These are phyloP conservation scores for Romanogobio albipinnatus DNA, from an alignment of 2,113 vertebrate genomes.

Conservation along the genomic window DNA sequence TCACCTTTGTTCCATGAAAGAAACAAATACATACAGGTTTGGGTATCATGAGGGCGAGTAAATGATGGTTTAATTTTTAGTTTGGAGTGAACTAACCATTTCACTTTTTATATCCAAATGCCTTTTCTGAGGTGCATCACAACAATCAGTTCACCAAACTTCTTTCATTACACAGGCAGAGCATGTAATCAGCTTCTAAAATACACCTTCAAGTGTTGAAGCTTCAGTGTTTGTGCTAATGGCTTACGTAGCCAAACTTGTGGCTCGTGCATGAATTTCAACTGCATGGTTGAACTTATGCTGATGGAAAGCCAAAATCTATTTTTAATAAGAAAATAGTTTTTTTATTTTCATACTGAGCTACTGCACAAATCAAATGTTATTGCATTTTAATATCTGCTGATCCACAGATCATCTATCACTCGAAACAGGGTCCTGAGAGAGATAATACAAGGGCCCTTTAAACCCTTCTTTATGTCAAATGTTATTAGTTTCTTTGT, in stretches of 20 bases:
- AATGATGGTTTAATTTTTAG: not conserved
- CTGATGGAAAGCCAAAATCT: not conserved
- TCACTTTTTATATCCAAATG: not conserved
- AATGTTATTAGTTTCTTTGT: conserved; percentile 12
- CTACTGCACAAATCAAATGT: not conserved
- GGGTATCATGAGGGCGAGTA: not conserved
- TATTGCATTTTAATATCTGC: conserved; percentile 21
- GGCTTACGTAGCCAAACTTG: not conserved
- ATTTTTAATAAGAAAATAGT: not conserved
- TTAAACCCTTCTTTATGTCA: not conserved
- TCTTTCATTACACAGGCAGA: conserved; percentile 14
- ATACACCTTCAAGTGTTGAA: conserved; percentile 7
- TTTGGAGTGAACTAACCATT: not conserved
- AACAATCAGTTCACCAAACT: not conserved
- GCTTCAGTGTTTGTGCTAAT: not conserved
- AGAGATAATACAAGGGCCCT: not conserved
- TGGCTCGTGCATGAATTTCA: conserved; percentile 18
- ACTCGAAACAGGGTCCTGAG: not conserved
- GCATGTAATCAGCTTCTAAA: conserved; percentile 13
- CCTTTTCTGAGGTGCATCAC: not conserved
- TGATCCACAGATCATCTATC: not conserved
- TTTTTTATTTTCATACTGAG: not conserved
- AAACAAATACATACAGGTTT: not conserved
- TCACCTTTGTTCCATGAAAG: not conserved
- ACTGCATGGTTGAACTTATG: conserved; percentile 18